These are phyloP conservation scores for Strix aluco DNA, from an alignment of 2,113 vertebrate species.

Conservation along the genomic window DNA sequence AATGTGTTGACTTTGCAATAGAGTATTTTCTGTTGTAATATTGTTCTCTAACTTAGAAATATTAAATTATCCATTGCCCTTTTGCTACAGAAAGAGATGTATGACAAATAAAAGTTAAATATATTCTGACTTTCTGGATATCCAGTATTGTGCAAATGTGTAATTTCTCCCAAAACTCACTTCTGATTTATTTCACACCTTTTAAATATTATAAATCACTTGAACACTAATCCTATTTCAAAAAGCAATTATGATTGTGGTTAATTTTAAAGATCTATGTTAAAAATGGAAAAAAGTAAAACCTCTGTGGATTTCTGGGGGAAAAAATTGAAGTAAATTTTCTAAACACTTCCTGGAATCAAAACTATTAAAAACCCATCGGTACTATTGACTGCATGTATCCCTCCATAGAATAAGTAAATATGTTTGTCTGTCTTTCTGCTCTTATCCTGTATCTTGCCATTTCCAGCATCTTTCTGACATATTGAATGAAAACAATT, in stretches of 20 bases:
- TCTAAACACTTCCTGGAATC: background rate
- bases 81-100: background rate
- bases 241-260: background rate
- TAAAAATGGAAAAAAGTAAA: background rate
- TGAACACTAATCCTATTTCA: background rate
- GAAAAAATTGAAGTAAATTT: background rate
- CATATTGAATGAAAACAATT: background rate
- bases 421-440: background rate
- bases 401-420: background rate
- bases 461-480: background rate
- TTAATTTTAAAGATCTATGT: background rate
- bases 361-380: background rate
- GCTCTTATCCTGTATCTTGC: background rate
- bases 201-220: background rate
- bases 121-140: background rate
- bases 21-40: background rate
- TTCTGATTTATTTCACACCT: background rate
- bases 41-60: background rate
- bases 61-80: background rate
- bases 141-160: background rate
- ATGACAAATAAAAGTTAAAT: background rate
- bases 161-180: background rate
- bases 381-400: background rate
- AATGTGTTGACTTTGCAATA: background rate
- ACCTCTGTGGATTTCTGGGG: background rate